Evolutionary conservation across 2,797 vertebrate genomes (phyloP).

Genomic region (Passerculus sandwichensis): DNA sequence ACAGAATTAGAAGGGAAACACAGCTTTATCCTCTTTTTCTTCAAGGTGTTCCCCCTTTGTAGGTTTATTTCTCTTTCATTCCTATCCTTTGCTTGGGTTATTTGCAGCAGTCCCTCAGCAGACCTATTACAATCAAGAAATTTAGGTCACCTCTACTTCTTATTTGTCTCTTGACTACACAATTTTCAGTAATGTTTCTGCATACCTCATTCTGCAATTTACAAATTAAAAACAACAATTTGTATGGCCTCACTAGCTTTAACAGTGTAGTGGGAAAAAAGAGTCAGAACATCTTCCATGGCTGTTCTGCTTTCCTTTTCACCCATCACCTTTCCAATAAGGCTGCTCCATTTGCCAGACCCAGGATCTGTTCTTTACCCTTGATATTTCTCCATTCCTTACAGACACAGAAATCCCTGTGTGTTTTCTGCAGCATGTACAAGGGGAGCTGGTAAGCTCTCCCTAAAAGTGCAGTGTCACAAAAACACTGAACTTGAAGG

Average conservation of each 20-base stretch:
- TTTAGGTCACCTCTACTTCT: background rate
- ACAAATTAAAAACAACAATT: background rate
- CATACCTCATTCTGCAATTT: background rate
- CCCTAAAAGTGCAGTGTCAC: background rate
- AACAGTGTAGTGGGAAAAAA: background rate
- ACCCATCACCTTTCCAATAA: background rate
- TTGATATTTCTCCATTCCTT: background rate
- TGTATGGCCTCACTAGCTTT: background rate
- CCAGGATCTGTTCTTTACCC: background rate
- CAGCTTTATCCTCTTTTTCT: background rate
- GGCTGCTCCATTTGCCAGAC: background rate
- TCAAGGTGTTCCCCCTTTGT: background rate
- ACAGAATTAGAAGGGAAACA: background rate
- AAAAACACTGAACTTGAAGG: background rate
- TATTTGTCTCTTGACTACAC: background rate
- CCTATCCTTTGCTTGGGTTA: background rate
- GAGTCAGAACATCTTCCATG: accelerated
- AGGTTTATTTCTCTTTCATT: background rate
- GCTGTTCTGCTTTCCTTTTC: background rate
- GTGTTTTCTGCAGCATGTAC: background rate
- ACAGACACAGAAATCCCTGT: background rate
- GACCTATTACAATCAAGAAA: background rate
- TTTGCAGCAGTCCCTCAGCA: background rate
- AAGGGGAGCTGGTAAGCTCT: background rate
- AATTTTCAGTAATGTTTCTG: background rate